Percentiles rank a stretch among this genome's conserved stretches.
Conservation (phyloP, 2,888 invertebrate genomes). For the Drosophila heteroneura region DNA sequence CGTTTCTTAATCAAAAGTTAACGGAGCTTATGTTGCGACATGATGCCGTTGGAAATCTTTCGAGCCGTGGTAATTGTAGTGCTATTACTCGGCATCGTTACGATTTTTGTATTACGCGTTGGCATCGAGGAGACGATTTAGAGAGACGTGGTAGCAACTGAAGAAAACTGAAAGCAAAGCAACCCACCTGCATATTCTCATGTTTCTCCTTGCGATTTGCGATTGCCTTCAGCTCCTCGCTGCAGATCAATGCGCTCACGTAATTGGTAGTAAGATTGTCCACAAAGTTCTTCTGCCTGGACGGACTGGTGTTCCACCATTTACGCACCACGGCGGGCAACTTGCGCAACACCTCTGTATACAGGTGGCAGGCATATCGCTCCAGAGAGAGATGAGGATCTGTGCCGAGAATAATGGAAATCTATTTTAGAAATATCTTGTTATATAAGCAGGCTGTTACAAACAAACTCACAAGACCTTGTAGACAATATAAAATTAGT, state of each 20-base stretch:
- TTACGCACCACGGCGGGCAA: slow-evolving; percentile 91
- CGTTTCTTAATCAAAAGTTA: background rate
- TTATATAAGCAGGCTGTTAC: slow-evolving; percentile 30
- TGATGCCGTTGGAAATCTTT: slow-evolving; percentile 68
- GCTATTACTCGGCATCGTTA: slow-evolving; percentile 45
- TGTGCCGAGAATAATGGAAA: slow-evolving; percentile 36
- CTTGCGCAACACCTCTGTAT: slow-evolving; percentile 87
- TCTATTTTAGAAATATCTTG: slow-evolving; percentile 4
- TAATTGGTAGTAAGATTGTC: slow-evolving; percentile 89
- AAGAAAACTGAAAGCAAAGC: background rate
- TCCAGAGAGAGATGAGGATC: slow-evolving; percentile 77
- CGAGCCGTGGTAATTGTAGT: slow-evolving; percentile 55
- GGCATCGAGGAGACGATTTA: slow-evolving; percentile 3
- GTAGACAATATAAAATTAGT: background rate
- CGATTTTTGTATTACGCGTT: slow-evolving; percentile 53
- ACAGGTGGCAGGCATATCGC: slow-evolving; percentile 88
- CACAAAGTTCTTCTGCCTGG: slow-evolving; percentile 88
- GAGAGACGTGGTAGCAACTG: background rate
- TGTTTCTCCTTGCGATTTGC: slow-evolving; percentile 86
- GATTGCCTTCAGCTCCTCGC: slow-evolving; percentile 88
- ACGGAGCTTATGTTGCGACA: slow-evolving; percentile 7
- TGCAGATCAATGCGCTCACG: slow-evolving; percentile 89
- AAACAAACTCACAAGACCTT: background rate
- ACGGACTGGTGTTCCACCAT: slow-evolving; percentile 91
- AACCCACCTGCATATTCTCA: slow-evolving; percentile 88